phyloP scores from a whole-genome alignment of 2,113 vertebrate genomes.

The Speoplatyrhinus poulsoni region DNA sequence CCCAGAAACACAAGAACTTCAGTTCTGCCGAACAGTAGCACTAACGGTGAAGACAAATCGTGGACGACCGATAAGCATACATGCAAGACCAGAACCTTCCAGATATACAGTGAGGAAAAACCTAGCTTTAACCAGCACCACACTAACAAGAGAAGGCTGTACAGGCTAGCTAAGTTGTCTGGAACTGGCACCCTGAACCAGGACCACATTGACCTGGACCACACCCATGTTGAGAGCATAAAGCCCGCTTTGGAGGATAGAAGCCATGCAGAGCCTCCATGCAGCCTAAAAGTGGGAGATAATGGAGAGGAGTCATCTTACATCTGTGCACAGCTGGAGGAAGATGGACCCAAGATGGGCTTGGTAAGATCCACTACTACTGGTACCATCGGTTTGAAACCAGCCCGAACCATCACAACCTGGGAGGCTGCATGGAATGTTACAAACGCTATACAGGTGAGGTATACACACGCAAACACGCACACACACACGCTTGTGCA shows the following conservation, averaged over 20 bases:
- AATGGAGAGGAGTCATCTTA: not conserved
- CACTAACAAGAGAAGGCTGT: not conserved
- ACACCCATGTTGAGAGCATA: not conserved
- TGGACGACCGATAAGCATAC: not conserved
- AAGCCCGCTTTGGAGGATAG: not conserved
- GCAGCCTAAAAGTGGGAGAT: not conserved
- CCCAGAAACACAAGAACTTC: slow-evolving; percentile 32
- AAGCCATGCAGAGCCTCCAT: not conserved
- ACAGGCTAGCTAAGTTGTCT: not conserved
- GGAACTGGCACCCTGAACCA: not conserved
- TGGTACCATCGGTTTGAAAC: slow-evolving; percentile 13
- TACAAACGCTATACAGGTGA: slow-evolving; percentile 80
- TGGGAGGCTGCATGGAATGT: slow-evolving; percentile 85
- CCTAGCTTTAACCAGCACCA: not conserved
- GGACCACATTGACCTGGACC: not conserved
- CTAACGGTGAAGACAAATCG: slow-evolving; percentile 1
- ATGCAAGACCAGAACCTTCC: not conserved
- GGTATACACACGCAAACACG: slow-evolving; percentile 8
- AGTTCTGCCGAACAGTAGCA: slow-evolving; percentile 12
- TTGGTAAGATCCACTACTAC: slow-evolving; percentile 3
- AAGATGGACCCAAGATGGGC: slow-evolving; percentile 13
- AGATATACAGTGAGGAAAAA: not conserved
- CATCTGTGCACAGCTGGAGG: not conserved
- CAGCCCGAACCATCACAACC: slow-evolving; percentile 67
- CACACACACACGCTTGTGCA: not conserved